Evolutionary conservation across 2,888 invertebrate genomes (phyloP).

Genomic region (Disparrhopalites patrizii): DNA sequence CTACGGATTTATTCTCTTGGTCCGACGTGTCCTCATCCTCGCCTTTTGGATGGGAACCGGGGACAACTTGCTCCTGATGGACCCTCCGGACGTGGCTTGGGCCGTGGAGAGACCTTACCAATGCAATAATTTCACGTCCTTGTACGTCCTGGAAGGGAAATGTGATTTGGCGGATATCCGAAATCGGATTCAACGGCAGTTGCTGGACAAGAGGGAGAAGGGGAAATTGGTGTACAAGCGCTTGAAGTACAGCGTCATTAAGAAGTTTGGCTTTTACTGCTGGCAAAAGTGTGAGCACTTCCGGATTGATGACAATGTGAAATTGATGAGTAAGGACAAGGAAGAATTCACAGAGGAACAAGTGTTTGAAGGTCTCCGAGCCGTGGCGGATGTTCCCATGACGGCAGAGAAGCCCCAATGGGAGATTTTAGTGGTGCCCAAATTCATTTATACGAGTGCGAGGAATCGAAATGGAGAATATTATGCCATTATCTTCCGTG

Average conservation of each 20-base stretch:
- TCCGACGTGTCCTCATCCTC: neutral
- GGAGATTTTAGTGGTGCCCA: constrained; percentile 42
- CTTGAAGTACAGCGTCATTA: constrained; percentile 37
- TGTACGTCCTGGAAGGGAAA: constrained; percentile 42
- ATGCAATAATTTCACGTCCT: constrained; percentile 40
- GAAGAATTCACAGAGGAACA: constrained; percentile 30
- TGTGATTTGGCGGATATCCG: constrained; percentile 41
- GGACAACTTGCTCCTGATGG: constrained; percentile 15
- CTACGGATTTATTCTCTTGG: neutral
- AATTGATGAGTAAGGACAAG: constrained; percentile 26
- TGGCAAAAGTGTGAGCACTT: constrained; percentile 38
- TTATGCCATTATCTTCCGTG: constrained; percentile 41
- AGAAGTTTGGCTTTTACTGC: constrained; percentile 39
- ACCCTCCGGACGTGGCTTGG: constrained; percentile 36
- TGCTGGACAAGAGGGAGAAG: constrained; percentile 25
- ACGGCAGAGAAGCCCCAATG: constrained; percentile 39
- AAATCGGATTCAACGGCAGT: constrained; percentile 29
- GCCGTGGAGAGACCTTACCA: constrained; percentile 34
- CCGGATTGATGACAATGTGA: constrained; percentile 35
- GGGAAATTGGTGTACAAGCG: constrained; percentile 32
- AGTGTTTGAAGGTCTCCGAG: constrained; percentile 36
- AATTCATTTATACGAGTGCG: constrained; percentile 32
- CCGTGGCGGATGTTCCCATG: constrained; percentile 38
- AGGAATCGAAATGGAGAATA: constrained; percentile 15
- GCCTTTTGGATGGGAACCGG: neutral